Conservation (phyloP, 2,797 vertebrate genomes). For the Odontamblyopus lacepedii region DNA sequence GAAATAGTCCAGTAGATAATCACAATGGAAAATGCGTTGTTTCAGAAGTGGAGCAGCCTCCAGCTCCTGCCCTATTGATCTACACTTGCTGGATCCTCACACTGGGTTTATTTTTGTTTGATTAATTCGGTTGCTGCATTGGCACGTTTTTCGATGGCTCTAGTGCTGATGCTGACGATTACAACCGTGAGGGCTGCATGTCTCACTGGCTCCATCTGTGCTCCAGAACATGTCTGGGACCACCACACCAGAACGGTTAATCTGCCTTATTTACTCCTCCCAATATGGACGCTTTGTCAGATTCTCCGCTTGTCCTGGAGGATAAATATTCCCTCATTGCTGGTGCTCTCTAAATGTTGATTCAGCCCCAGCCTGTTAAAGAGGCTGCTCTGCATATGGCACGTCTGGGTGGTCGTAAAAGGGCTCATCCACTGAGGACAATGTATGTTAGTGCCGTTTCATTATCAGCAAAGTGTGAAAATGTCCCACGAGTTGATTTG, state of each 20-base stretch:
- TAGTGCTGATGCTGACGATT: conserved; percentile 5
- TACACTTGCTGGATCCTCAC: conserved; percentile 37
- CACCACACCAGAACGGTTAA: conserved; percentile 70
- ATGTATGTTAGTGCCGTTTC: conserved; percentile 56
- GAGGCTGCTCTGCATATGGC: conserved; percentile 71
- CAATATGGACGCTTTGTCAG: conserved; percentile 75
- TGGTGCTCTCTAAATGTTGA: conserved; percentile 69
- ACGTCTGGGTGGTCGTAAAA: conserved; percentile 60
- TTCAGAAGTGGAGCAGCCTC: conserved; percentile 1
- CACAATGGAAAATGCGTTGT: not conserved
- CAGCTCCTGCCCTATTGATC: conserved; percentile 15
- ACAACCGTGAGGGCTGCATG: conserved; percentile 68
- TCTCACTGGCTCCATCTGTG: conserved; percentile 79
- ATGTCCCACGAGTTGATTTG: conserved; percentile 43
- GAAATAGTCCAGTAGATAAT: too few species aligned
- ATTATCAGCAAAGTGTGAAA: conserved; percentile 65
- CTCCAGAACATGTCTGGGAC: conserved; percentile 68
- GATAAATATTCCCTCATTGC: conserved; percentile 75
- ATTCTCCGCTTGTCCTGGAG: conserved; percentile 71
- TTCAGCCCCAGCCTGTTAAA: conserved; percentile 75
- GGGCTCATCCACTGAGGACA: conserved; percentile 60
- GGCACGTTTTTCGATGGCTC: conserved; percentile 46
- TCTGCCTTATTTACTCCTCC: conserved; percentile 78
- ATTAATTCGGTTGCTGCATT: conserved; percentile 58
- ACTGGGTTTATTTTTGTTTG: conserved; percentile 61